Evolutionary conservation across 2,888 invertebrate genomes (phyloP), one percentile per base, ranked within the genome.

Genomic region (Aphodius granarius): DNA sequence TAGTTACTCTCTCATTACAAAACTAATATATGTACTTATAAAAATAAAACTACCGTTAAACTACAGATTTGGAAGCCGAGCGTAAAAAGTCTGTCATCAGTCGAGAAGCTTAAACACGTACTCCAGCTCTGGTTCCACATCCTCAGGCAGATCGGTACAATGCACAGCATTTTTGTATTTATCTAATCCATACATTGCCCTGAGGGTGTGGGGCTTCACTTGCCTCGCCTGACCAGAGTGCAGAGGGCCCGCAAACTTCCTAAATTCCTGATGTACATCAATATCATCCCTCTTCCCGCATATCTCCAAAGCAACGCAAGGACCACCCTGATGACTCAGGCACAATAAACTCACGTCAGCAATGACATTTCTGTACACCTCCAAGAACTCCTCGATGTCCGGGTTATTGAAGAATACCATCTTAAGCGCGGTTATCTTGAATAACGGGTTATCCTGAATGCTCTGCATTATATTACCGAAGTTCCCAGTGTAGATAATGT

Each of bases 171-270:
- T 98, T 84, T 93, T 91, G 18, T 95, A 91, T 88, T 94, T 95
- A 65, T 92, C 93, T 65, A 90, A 90, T 0, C 98, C 98, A 87
- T 94, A 95, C 83, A 91, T 91, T 0, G 97, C 97, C 81, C 98
- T 89, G 65, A 98, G 85, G 0, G 96, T 95, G 79, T 94, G 89
- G 0, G 97, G 97, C 16, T 97, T 90, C 73, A 98, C 88, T 79
- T 96, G 91, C 81, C 93, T 91, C 0, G 96, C 97, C 76, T 97
- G 93, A 85, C 96, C 95, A n/a, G 97, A 95, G 89, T 98, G 97
- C 80, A 91, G 89, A 0, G 98, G 98, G 0, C 98, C 98, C 78
- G 93, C 94, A 78, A 96, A 90, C 83, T 93, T 93, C 78, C 98
- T 91, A 86, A 97, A 97, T 81, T 91, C 93, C 17, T 89, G 86